These are phyloP conservation scores for Ametastegia equiseti DNA, from an alignment of 2,888 invertebrate species.

Conservation along the genomic window DNA sequence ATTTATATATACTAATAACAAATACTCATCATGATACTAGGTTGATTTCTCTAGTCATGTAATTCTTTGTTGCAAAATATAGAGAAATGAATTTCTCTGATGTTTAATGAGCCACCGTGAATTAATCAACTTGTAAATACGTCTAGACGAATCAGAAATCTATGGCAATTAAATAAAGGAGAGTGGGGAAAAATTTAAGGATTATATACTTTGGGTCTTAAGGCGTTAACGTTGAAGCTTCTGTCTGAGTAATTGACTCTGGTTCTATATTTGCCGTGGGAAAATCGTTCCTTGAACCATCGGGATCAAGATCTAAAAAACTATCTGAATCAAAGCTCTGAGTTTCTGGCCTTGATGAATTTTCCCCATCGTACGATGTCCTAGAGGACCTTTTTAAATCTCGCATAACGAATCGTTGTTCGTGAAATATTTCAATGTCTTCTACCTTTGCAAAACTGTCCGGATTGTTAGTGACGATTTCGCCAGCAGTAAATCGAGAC, in stretches of 20 bases:
- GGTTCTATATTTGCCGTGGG: neutral
- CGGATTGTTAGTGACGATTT: neutral
- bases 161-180: neutral
- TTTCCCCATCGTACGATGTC: neutral
- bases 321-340: slow-evolving; percentile 5
- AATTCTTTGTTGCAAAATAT: neutral
- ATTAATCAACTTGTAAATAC: neutral
- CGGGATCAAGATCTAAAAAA: neutral
- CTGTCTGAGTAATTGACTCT: slow-evolving; percentile 4
- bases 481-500: neutral
- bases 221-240: neutral
- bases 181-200: neutral
- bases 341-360: neutral
- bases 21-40: too few relatives aligned
- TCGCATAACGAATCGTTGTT: slow-evolving; percentile 45
- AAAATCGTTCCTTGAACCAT: neutral
- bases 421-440: slow-evolving; percentile 47
- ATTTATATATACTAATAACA: neutral
- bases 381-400: slow-evolving; percentile 6
- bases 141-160: neutral
- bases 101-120: neutral
- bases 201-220: neutral
- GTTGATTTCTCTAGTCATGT: neutral
- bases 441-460: slow-evolving; percentile 27
- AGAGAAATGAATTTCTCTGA: neutral